Evolutionary conservation across 2,113 vertebrate genomes (phyloP).

Genomic region (Potamarius usumacintae): DNA sequence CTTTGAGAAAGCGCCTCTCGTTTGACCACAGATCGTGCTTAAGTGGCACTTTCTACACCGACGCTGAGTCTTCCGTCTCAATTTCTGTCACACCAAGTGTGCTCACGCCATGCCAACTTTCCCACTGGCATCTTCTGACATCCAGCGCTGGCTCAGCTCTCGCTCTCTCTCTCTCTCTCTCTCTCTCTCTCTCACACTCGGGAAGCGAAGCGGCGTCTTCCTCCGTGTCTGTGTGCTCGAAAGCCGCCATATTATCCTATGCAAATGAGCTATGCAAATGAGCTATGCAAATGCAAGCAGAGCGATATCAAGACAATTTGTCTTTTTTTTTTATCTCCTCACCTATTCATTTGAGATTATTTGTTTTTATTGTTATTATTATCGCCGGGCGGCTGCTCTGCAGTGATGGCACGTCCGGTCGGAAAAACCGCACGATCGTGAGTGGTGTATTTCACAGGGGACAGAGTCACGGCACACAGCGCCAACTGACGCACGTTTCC

Average conservation of each 20-base stretch:
- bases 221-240: conserved; percentile 58
- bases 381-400: conserved; percentile 26
- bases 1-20: conserved; percentile 43
- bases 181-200: too few species aligned
- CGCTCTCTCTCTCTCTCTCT: conserved; percentile 37
- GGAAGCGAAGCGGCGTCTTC: conserved; percentile 62
- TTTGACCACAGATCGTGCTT: conserved; percentile 54
- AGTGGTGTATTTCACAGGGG: background rate
- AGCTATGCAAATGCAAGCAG: conserved; percentile 25
- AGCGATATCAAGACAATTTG: conserved; percentile 41
- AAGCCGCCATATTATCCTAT: conserved; percentile 51
- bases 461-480: background rate
- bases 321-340: conserved; percentile 37
- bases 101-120: conserved; percentile 73
- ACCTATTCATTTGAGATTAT: conserved; percentile 42
- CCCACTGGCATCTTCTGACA: conserved; percentile 75
- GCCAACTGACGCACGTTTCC: conserved; percentile 54
- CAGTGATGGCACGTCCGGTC: conserved; percentile 34
- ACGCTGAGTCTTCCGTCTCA: conserved; percentile 65
- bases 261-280: conserved; percentile 46
- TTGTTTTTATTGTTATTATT: conserved; percentile 48
- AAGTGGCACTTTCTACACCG: conserved; percentile 60
- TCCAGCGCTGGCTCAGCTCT: background rate
- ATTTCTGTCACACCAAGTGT: conserved; percentile 73
- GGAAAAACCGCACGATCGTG: background rate